phyloP scores from a whole-genome alignment of 1,140 invertebrate genomes.

The Procambarus clarkii region DNA sequence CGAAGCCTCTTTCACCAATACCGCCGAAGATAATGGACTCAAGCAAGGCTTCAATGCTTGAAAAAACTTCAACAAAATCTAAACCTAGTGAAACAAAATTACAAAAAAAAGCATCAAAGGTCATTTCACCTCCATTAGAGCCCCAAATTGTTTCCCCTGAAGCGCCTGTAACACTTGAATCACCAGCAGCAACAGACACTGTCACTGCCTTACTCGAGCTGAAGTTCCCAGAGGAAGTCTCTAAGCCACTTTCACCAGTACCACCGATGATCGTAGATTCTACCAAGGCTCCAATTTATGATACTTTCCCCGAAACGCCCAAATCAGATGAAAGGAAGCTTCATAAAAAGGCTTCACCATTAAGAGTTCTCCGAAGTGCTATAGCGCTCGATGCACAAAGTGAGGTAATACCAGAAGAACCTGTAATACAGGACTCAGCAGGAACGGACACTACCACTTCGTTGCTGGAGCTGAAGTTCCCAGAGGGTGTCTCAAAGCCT shows the following conservation, averaged over 20 bases:
- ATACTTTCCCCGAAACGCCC: background rate
- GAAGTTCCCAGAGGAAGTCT: slow-evolving; percentile 27
- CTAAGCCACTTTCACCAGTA: slow-evolving; percentile 7
- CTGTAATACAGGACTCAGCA: background rate
- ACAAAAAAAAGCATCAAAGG: too few relatives aligned
- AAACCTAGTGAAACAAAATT: background rate
- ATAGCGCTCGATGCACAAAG: background rate
- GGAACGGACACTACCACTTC: background rate
- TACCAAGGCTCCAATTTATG: background rate
- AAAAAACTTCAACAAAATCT: background rate
- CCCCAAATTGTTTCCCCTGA: too few relatives aligned
- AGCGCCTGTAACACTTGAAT: too few relatives aligned
- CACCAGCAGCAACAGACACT: background rate
- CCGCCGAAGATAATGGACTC: background rate
- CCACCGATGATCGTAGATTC: background rate
- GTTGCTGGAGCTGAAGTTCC: background rate
- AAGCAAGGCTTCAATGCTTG: background rate
- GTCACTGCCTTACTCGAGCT: background rate
- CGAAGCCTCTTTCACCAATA: slow-evolving; percentile 13
- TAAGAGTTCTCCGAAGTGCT: background rate
- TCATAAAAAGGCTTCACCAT: background rate
- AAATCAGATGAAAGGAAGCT: background rate
- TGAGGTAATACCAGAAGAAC: background rate
- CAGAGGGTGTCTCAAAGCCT: slow-evolving; percentile 21
- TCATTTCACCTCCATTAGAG: too few relatives aligned